Percentiles rank a stretch among this genome's conserved stretches.
Evolutionary conservation across 2,888 invertebrate species (phyloP).

Genomic region (Oxycera nigricornis): DNA sequence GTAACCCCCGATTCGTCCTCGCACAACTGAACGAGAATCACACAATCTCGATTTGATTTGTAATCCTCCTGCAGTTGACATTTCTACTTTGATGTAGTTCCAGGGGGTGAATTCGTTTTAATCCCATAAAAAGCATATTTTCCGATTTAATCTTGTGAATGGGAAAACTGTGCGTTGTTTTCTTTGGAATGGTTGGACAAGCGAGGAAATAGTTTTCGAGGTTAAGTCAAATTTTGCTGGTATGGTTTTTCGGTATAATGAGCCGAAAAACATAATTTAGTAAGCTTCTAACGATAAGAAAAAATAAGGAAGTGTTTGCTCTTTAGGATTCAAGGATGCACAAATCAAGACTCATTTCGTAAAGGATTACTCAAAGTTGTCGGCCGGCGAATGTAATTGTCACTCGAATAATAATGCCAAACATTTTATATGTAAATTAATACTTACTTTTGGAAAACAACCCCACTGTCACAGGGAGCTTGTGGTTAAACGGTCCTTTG

Average conservation of each 20-base stretch:
- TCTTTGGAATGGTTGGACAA: background rate
- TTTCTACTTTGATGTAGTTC: constrained; percentile 44
- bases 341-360: no score
- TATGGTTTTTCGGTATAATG: background rate
- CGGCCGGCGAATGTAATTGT: background rate
- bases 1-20: background rate
- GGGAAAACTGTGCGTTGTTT: background rate
- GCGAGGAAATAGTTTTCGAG: background rate
- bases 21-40: constrained; percentile 17
- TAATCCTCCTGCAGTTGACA: constrained; percentile 45
- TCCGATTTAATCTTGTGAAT: constrained; percentile 23
- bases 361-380: no score
- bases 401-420: background rate
- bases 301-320: no score
- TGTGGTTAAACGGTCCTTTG: constrained; percentile 39
- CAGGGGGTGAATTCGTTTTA: constrained; percentile 19
- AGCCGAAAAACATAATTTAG: background rate
- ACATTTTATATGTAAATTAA: constrained; percentile 6
- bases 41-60: constrained; percentile 43
- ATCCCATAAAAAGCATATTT: constrained; percentile 36
- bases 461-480: background rate
- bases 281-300: no score
- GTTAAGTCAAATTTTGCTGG: no score
- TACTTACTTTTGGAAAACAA: background rate
- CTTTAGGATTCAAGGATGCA: no score